Evolutionary conservation across 1,140 invertebrate genomes (phyloP), one percentile per base, ranked within the genome.

Genomic region (Ridgeia piscesae): DNA sequence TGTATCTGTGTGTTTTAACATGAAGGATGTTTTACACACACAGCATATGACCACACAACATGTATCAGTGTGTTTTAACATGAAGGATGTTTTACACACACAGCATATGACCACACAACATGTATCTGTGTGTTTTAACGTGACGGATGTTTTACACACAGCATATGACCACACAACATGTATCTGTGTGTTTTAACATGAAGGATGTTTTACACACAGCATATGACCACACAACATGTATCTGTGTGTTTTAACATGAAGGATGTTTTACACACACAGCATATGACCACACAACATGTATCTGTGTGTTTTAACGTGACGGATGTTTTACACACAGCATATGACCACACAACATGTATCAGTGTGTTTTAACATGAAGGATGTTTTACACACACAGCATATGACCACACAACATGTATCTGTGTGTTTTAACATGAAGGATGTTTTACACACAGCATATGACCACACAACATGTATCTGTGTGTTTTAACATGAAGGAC

Each of bases 301-400:
- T 42, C 4, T 11, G 4, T 42, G 42, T 42, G 42, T 42, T 42
- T 4, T 77, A 77, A 77, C 27, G 58, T 14, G 58, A 77, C 6
- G 27, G 2, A 17, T 90, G 89, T 90, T 93, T 31, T 93, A 77
- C 17, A 77, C 17, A 77, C 11, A 14, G 58, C 58, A 77, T 77
- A 77, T 42, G 11, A 42, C 11, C 4, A 6, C 4, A 11, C 42
- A 42, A 42, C 11, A 42, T 42, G 4, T 42, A 11, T 42, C 4
- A 4, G 4, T 42, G 42, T 42, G 42, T 42, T 42, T 4, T 77
- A 77, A 77, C 27, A 21, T 14, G 58, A 77, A 17, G 27, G 2
- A 17, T 90, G 89, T 90, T 93, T 31, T 93, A 77, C 58, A 77
- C 17, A 77, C 17, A 77, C 11, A 14, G 58, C 58, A 77, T 77